Percentiles rank a stretch among this genome's conserved stretches.
Evolutionary conservation across 2,888 invertebrate species (phyloP).

Genomic region (Eupithecia vulgata): DNA sequence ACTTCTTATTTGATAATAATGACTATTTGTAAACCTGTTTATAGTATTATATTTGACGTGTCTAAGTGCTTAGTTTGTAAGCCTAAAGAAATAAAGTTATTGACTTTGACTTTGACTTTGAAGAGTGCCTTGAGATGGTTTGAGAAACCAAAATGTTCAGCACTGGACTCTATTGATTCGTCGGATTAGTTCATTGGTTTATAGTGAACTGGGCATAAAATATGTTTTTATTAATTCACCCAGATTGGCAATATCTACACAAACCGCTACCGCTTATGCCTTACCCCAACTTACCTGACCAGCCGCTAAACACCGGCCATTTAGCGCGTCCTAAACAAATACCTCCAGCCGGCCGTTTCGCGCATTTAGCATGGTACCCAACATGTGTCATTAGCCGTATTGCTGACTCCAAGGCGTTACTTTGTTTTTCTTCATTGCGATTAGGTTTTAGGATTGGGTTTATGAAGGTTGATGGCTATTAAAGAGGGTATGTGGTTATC

Average conservation of each 20-base stretch:
- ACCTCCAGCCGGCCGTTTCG: conserved; percentile 66
- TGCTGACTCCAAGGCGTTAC: conserved; percentile 66
- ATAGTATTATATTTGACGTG: too few species aligned
- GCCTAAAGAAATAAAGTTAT: too few species aligned
- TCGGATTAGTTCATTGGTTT: too few species aligned
- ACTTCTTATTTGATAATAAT: too few species aligned
- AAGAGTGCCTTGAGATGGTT: too few species aligned
- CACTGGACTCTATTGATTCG: too few species aligned
- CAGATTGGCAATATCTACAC: not conserved
- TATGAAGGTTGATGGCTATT: conserved; percentile 17
- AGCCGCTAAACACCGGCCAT: conserved; percentile 78
- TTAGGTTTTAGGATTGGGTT: conserved; percentile 41
- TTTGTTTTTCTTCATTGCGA: conserved; percentile 65
- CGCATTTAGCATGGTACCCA: conserved; percentile 71
- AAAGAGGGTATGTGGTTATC: not conserved
- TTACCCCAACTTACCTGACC: conserved; percentile 52
- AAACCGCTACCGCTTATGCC: conserved; percentile 35
- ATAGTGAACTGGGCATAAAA: too few species aligned
- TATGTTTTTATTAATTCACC: too few species aligned
- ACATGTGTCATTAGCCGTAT: conserved; percentile 75
- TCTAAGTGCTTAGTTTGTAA: too few species aligned
- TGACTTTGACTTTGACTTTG: too few species aligned
- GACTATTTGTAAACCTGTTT: too few species aligned
- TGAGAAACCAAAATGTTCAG: too few species aligned
- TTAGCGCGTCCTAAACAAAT: conserved; percentile 48